Conservation (phyloP, 2,888 invertebrate species). For the Macrostomum cliftonense region DNA sequence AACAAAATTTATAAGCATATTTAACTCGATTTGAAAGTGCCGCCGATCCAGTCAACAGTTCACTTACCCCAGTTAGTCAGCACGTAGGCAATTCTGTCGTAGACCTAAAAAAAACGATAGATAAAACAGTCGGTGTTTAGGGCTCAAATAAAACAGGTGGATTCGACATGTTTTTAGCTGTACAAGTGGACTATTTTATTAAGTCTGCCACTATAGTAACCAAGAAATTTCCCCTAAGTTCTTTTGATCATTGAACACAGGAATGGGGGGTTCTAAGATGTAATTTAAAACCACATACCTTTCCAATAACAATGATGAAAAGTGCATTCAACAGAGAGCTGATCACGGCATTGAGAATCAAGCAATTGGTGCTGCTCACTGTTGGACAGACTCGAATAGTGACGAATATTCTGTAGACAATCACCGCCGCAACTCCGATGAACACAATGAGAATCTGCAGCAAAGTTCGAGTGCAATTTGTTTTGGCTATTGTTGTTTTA, state of each 20-base stretch:
- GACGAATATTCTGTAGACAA: slow-evolving; percentile 33
- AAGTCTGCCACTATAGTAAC: too few species aligned
- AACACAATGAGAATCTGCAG: slow-evolving; percentile 29
- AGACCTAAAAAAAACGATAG: slow-evolving; percentile 18
- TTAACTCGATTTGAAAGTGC: not conserved
- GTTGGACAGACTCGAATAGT: slow-evolving; percentile 25
- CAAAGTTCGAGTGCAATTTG: not conserved
- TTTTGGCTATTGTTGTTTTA: too few species aligned
- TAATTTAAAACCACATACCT: slow-evolving; percentile 17
- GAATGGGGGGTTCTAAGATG: too few species aligned
- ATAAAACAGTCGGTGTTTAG: slow-evolving; percentile 5
- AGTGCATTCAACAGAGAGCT: slow-evolving; percentile 38
- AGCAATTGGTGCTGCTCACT: slow-evolving; percentile 19
- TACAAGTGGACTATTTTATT: too few species aligned
- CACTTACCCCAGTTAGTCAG: slow-evolving; percentile 37
- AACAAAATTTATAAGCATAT: not conserved
- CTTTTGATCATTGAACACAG: too few species aligned
- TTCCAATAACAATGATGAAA: slow-evolving; percentile 38
- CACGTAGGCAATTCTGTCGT: slow-evolving; percentile 28
- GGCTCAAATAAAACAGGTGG: too few species aligned
- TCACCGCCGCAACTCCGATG: slow-evolving; percentile 28
- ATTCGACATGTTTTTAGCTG: too few species aligned
- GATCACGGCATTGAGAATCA: slow-evolving; percentile 31
- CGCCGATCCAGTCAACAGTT: too few species aligned
- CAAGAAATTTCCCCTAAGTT: too few species aligned